phyloP scores from a whole-genome alignment of 35 echinoderm and acorn worm species.

The Diadema setosum region DNA sequence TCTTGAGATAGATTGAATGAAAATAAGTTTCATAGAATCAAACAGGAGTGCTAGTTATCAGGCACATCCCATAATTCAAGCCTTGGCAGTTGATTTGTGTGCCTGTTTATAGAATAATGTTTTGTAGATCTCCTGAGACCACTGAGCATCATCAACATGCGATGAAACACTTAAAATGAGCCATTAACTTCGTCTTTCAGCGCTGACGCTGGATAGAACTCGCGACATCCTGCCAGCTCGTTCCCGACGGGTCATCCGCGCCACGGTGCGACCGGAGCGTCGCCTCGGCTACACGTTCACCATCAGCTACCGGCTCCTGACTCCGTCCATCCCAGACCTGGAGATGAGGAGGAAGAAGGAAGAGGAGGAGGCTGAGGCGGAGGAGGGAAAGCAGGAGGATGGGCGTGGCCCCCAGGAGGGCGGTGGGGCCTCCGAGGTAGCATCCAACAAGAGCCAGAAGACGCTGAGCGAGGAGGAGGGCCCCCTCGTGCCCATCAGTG shows the following conservation, averaged over 20 bases:
- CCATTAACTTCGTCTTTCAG: conserved; percentile 42
- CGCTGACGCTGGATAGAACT: conserved; percentile 49
- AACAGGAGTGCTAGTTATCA: too few species aligned
- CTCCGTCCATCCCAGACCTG: conserved; percentile 26
- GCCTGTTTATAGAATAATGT: too few species aligned
- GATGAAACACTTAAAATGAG: too few species aligned
- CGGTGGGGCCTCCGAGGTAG: background rate
- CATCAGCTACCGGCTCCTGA: conserved; percentile 71
- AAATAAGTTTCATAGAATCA: too few species aligned
- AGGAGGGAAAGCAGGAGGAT: background rate
- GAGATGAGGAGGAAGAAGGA: background rate
- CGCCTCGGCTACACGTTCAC: conserved; percentile 77
- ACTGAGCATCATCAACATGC: too few species aligned
- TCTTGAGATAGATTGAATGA: too few species aligned
- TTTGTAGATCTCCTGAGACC: too few species aligned
- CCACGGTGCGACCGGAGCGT: conserved; percentile 65
- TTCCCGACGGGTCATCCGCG: conserved; percentile 59
- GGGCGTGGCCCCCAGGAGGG: background rate
- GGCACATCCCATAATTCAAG: too few species aligned
- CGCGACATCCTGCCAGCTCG: conserved; percentile 74
- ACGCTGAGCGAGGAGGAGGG: too few species aligned
- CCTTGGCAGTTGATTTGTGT: too few species aligned
- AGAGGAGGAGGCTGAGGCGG: background rate
- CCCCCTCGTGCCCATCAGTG: conserved; percentile 2
- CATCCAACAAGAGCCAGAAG: background rate